phyloP scores from a whole-genome alignment of 2,113 vertebrate species.

The Vombatus ursinus region DNA sequence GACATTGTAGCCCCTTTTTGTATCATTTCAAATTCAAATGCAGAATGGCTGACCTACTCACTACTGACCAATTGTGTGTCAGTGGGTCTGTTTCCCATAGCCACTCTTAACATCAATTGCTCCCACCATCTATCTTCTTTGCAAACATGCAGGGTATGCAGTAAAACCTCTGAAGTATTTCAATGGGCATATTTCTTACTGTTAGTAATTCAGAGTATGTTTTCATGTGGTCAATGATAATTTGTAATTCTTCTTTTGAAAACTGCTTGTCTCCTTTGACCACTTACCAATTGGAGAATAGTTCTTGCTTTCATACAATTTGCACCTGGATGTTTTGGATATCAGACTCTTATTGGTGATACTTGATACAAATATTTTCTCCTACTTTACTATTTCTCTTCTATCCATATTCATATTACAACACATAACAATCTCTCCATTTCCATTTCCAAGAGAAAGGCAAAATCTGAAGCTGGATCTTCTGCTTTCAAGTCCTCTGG shows the following conservation, averaged over 20 bases:
- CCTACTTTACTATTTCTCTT: neutral
- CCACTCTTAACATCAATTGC: neutral
- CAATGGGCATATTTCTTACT: neutral
- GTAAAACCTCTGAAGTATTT: neutral
- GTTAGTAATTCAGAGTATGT: neutral
- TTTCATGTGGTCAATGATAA: neutral
- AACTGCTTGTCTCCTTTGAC: neutral
- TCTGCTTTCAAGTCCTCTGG: neutral
- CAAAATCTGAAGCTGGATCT: neutral
- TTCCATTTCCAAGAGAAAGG: neutral
- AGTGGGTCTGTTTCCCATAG: neutral
- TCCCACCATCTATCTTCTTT: neutral
- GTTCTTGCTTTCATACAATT: neutral
- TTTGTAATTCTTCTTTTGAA: neutral
- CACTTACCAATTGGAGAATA: neutral
- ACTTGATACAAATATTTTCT: neutral
- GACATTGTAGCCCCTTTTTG: neutral
- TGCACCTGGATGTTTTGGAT: neutral
- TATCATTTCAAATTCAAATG: neutral
- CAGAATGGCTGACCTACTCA: neutral
- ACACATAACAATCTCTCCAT: neutral
- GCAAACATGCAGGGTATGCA: neutral
- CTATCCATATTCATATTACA: neutral
- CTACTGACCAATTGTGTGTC: neutral
- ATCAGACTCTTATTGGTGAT: neutral